Percentiles rank a stretch among this genome's conserved stretches.
These are phyloP conservation scores for Linepithema humile DNA, from an alignment of 1,140 invertebrate genomes.

Conservation along the genomic window DNA sequence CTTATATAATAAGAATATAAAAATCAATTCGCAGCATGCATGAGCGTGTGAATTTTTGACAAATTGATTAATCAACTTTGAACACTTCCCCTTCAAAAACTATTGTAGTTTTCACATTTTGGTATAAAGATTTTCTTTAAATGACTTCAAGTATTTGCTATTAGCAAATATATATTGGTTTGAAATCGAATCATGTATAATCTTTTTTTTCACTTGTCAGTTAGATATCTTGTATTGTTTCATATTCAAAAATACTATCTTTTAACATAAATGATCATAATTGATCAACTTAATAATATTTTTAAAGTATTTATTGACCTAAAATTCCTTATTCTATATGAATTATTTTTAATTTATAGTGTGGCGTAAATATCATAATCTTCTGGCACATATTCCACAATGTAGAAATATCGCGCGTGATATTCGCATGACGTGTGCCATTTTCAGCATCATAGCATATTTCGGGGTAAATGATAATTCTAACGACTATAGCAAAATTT, in stretches of 20 bases:
- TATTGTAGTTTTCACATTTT: too few relatives aligned
- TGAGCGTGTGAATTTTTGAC: too few relatives aligned
- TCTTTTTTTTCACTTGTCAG: too few relatives aligned
- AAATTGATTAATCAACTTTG: too few relatives aligned
- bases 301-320: not conserved
- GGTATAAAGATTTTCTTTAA: too few relatives aligned
- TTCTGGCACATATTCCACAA: slow-evolving; percentile 58
- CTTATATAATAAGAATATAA: too few relatives aligned
- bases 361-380: slow-evolving; percentile 66
- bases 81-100: too few relatives aligned
- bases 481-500: slow-evolving; percentile 1
- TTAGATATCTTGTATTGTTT: not conserved
- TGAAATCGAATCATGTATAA: too few relatives aligned
- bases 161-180: too few relatives aligned
- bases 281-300: slow-evolving; percentile 12
- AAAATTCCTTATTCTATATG: not conserved
- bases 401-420: slow-evolving; percentile 61
- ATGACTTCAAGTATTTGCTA: too few relatives aligned
- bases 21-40: too few relatives aligned
- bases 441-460: slow-evolving; percentile 2
- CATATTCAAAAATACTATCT: not conserved
- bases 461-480: slow-evolving; percentile 17
- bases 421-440: not conserved
- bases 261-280: not conserved
- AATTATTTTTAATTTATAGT: slow-evolving; percentile 54